Evolutionary conservation across 2,888 invertebrate species (phyloP).

Genomic region (Saturnia japonica): DNA sequence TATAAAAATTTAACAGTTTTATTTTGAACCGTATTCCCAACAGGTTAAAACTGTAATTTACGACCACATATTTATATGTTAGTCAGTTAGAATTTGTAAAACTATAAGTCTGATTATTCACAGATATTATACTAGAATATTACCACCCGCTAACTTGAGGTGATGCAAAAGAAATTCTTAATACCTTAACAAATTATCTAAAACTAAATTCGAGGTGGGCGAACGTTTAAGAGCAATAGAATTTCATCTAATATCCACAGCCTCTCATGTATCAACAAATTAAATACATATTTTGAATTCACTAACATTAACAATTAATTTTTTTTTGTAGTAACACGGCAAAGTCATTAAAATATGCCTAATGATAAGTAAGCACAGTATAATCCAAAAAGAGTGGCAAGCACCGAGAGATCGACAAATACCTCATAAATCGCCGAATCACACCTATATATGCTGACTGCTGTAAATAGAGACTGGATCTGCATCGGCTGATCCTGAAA

Average conservation of each 20-base stretch:
- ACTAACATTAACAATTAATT: not conserved
- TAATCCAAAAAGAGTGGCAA: too few species aligned
- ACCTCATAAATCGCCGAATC: too few species aligned
- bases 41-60: slow-evolving; percentile 22
- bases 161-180: slow-evolving; percentile 61
- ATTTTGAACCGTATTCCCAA: slow-evolving; percentile 43
- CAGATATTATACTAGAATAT: slow-evolving; percentile 70
- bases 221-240: not conserved
- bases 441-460: too few species aligned
- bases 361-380: too few species aligned
- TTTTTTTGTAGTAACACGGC: not conserved
- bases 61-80: not conserved
- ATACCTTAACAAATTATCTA: slow-evolving; percentile 19
- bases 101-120: slow-evolving; percentile 63
- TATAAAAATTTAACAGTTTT: slow-evolving; percentile 16
- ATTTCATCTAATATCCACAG: not conserved
- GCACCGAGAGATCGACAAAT: too few species aligned
- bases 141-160: slow-evolving; percentile 77
- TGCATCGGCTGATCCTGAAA: too few species aligned
- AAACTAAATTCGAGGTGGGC: not conserved
- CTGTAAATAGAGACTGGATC: too few species aligned
- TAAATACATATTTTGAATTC: not conserved
- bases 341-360: too few species aligned
- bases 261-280: not conserved
- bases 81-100: not conserved